Evolutionary conservation across 2,888 invertebrate species (phyloP), one percentile per base, ranked within the genome.

Genomic region (Horisme vitalbata): DNA sequence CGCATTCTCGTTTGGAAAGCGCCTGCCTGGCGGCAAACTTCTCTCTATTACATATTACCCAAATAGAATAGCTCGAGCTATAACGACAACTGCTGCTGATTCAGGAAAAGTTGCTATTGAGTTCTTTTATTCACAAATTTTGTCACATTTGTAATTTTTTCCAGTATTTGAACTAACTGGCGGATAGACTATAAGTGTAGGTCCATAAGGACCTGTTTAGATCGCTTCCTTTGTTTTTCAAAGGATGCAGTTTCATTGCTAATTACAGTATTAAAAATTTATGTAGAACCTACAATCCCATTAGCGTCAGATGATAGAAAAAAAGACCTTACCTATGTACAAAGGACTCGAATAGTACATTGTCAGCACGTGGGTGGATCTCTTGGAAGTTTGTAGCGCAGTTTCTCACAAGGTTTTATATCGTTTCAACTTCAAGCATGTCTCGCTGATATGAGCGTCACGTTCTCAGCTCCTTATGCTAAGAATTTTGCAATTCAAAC

Each of bases 21-120:
- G 83, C 75, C 81, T 67, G 74, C 63, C 68, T 76, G 82, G 77
- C 82, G 81, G 78, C 71, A 59, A 79, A 80, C 75, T 78, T 78
- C 67, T 63, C 68, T 71, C 70, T 71, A 77, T 75, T 72, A 72
- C 74, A 65, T 72, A 77, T 75, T 72, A 71, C 71, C 69, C 68
- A 76, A 83, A 79, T 80, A 76, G 74, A 67, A 76, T 75, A 65
- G 70, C 68, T 68, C 68, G 62, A 59, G 74, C 73, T 80, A 80
- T 79, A 71, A 80, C 63, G 54, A 58, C 65, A 65, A 65, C 68
- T 63, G 63, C 58, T 45, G 67, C 49, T 65, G 72, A 75, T 75
- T 75, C 67, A 60, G 55, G 59, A 67, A 75, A 71, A 60, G 63
- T 74, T 59, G 32, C 52, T 50, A 65, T 55, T 60, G 54, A 36